Evolutionary conservation across 2,113 vertebrate species (phyloP).

Genomic region (Sylvia atricapilla): DNA sequence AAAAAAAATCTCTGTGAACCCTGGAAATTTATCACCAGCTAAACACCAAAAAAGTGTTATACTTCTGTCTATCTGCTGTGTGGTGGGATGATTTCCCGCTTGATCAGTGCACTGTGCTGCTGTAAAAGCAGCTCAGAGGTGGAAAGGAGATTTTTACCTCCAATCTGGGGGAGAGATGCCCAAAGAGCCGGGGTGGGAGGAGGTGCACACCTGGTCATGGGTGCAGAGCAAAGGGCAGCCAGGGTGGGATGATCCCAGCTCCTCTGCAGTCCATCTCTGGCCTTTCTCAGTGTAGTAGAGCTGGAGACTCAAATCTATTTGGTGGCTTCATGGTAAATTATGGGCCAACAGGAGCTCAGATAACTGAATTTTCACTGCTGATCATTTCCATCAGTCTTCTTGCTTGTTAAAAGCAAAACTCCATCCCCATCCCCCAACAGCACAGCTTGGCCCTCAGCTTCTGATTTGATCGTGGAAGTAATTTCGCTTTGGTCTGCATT

Average conservation of each 20-base stretch:
- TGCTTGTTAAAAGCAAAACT: neutral
- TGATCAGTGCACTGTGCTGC: neutral
- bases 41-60: neutral
- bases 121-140: neutral
- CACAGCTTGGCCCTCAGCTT: neutral
- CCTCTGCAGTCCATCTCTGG: neutral
- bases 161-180: accelerated
- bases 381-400: neutral
- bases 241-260: neutral
- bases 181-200: accelerated
- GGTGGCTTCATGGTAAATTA: neutral
- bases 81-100: neutral
- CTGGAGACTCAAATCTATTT: neutral
- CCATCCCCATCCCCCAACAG: neutral
- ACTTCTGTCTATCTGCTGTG: accelerated
- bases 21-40: neutral
- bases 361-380: neutral
- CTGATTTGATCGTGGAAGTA: conserved; percentile 9
- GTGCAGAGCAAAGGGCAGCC: neutral
- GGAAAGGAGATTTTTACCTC: neutral
- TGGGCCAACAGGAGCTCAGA: neutral
- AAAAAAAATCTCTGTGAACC: no score
- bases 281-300: neutral
- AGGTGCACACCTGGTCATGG: accelerated
- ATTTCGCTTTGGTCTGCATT: conserved; percentile 1